phyloP scores from a whole-genome alignment of 2,888 invertebrate species.

The Thereva unica region DNA sequence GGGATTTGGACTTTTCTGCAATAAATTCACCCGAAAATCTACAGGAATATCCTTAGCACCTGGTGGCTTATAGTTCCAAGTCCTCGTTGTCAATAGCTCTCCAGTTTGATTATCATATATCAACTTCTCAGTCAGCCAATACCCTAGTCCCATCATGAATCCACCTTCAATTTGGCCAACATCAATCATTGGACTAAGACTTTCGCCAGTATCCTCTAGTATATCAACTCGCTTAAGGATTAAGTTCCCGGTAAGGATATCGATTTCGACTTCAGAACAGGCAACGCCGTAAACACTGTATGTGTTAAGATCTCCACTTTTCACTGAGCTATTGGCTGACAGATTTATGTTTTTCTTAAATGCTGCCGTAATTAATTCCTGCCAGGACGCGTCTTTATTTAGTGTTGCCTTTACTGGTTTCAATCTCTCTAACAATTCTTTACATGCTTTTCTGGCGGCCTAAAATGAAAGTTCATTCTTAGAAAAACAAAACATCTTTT shows the following conservation, averaged over 20 bases:
- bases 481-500: not conserved
- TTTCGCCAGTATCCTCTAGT: slow-evolving; percentile 69
- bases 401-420: slow-evolving; percentile 62
- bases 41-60: slow-evolving; percentile 72
- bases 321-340: slow-evolving; percentile 63
- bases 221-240: slow-evolving; percentile 65
- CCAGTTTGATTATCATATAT: slow-evolving; percentile 66
- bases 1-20: slow-evolving; percentile 66
- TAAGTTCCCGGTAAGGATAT: slow-evolving; percentile 71
- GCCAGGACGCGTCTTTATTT: slow-evolving; percentile 61
- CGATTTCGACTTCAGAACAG: slow-evolving; percentile 70
- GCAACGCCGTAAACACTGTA: slow-evolving; percentile 67
- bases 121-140: slow-evolving; percentile 71
- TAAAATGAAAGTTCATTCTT: slow-evolving; percentile 63
- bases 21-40: slow-evolving; percentile 68
- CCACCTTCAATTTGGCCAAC: slow-evolving; percentile 77
- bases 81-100: slow-evolving; percentile 68
- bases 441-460: slow-evolving; percentile 64
- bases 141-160: slow-evolving; percentile 73
- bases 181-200: slow-evolving; percentile 69
- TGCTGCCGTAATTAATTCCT: slow-evolving; percentile 61
- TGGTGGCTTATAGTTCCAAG: slow-evolving; percentile 76
- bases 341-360: slow-evolving; percentile 61
- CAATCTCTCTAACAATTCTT: slow-evolving; percentile 62
- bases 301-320: slow-evolving; percentile 56